These are phyloP conservation scores for Glareola pratincola DNA, from an alignment of 2,113 vertebrate genomes.

Conservation along the genomic window DNA sequence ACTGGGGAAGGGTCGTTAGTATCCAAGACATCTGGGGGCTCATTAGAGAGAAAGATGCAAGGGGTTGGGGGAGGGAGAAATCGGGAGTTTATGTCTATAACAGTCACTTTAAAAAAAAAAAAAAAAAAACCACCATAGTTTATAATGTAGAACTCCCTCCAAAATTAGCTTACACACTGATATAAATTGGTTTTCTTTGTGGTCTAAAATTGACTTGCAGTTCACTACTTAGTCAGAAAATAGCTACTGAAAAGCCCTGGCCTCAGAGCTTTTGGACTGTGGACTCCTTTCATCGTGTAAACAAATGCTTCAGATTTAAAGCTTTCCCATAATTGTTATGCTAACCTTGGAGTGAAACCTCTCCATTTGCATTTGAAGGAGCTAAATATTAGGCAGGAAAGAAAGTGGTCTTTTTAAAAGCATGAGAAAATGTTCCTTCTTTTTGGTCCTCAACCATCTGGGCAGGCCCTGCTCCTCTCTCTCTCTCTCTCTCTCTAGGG, in stretches of 20 bases:
- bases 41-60: constrained; percentile 40
- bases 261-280: constrained; percentile 78
- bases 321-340: constrained; percentile 99
- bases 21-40: constrained; percentile 44
- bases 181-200: constrained; percentile 84
- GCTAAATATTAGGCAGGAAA: constrained; percentile 99
- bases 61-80: not conserved
- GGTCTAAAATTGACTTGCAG: constrained; percentile 84
- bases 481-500: constrained; percentile 65
- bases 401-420: constrained; percentile 93
- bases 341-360: constrained; percentile 96
- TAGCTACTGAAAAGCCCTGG: constrained; percentile 81
- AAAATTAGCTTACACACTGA: constrained; percentile 79
- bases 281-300: constrained; percentile 91
- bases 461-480: constrained; percentile 80
- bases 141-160: constrained; percentile 74
- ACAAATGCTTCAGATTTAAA: constrained; percentile 97
- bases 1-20: not conserved
- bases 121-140: not conserved
- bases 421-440: constrained; percentile 94
- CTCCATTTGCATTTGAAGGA: constrained; percentile 99
- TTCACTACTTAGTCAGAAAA: constrained; percentile 82
- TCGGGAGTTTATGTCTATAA: constrained; percentile 51
- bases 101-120: constrained; percentile 31
- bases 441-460: constrained; percentile 91